Percentiles rank a stretch among this genome's conserved stretches.
These are phyloP conservation scores for Clarias macrocephalus DNA, from an alignment of 2,113 vertebrate genomes.

Conservation along the genomic window DNA sequence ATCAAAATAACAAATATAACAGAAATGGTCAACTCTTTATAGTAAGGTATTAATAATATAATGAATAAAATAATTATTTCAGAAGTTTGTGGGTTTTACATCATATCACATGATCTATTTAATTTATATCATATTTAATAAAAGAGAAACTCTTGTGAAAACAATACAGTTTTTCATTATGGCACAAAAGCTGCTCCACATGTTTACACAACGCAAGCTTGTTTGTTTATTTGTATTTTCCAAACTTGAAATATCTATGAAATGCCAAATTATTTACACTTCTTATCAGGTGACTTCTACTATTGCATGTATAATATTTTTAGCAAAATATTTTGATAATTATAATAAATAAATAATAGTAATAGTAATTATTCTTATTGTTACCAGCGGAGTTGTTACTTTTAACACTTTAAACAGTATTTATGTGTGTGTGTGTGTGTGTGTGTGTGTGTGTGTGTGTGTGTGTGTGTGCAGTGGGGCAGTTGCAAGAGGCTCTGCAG, in stretches of 20 bases:
- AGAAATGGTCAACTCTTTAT: not conserved
- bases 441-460: conserved; percentile 3
- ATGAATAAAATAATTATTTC: not conserved
- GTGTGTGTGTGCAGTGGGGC: conserved; percentile 72
- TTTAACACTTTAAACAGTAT: too few relatives aligned
- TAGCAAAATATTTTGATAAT: too few relatives aligned
- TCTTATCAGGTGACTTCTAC: too few relatives aligned
- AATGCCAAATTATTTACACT: too few relatives aligned
- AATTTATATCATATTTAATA: not conserved
- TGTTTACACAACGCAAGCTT: not conserved
- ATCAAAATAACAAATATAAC: too few relatives aligned
- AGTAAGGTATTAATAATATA: not conserved
- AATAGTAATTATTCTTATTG: too few relatives aligned
- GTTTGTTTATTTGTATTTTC: not conserved
- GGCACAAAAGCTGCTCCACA: not conserved
- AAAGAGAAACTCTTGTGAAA: too few relatives aligned
- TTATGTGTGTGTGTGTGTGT: not conserved
- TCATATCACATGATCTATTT: not conserved
- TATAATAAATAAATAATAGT: too few relatives aligned
- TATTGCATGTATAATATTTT: too few relatives aligned
- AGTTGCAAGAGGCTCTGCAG: conserved; percentile 81
- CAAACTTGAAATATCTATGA: too few relatives aligned
- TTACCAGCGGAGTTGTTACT: not conserved
- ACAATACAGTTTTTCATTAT: too few relatives aligned
- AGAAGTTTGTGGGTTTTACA: not conserved